A percentile compares a stretch with the other conserved stretches of the same genome.
These are phyloP conservation scores for Lepidotrigona ventralis DNA, from an alignment of 1,140 invertebrate species.

Conservation along the genomic window DNA sequence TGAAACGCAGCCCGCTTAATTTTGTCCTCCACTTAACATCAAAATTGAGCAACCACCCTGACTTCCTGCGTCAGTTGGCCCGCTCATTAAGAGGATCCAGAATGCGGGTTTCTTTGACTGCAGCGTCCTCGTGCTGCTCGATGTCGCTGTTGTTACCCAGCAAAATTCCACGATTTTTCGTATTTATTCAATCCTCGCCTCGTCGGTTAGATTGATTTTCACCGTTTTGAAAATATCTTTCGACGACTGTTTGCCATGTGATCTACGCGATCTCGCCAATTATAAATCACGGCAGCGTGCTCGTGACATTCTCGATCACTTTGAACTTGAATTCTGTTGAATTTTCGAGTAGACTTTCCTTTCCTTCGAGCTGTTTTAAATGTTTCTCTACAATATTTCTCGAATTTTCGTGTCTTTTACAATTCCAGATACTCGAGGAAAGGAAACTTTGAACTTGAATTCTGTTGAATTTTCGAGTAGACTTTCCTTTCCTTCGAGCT, in stretches of 20 bases:
- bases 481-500: too few relatives aligned
- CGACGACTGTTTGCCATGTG: not conserved
- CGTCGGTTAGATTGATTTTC: not conserved
- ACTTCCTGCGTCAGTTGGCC: slow-evolving; percentile 33
- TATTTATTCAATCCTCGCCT: too few relatives aligned
- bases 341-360: too few relatives aligned
- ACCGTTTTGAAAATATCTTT: not conserved
- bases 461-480: too few relatives aligned
- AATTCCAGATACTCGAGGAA: too few relatives aligned
- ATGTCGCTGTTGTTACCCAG: not conserved
- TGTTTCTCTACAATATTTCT: too few relatives aligned
- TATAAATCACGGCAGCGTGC: not conserved
- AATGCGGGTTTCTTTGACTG: slow-evolving; percentile 18
- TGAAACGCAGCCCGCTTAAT: slow-evolving; percentile 41
- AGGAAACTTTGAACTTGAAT: too few relatives aligned
- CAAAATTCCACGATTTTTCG: not conserved
- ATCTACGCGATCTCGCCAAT: not conserved
- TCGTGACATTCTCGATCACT: too few relatives aligned
- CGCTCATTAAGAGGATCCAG: slow-evolving; percentile 42
- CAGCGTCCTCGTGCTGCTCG: not conserved
- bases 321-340: too few relatives aligned
- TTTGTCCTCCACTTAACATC: slow-evolving; percentile 44
- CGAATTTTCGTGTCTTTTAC: too few relatives aligned
- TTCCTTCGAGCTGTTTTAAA: too few relatives aligned
- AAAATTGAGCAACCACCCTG: slow-evolving; percentile 35